These are phyloP conservation scores for Cecidostiba fungosa DNA, from an alignment of 2,888 invertebrate species.

Conservation along the genomic window DNA sequence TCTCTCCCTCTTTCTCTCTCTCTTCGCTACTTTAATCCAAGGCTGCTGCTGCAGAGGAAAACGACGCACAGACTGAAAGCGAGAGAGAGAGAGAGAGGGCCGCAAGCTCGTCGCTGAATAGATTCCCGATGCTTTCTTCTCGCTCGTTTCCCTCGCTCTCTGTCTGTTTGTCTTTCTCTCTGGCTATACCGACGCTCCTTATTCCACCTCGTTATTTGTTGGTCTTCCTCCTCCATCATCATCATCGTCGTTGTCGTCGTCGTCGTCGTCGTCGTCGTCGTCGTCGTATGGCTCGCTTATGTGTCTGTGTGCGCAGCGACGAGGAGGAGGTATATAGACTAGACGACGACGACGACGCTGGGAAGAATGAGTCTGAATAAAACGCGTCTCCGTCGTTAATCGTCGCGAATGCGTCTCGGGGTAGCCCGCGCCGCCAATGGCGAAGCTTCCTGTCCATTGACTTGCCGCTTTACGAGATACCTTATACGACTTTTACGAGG, in stretches of 20 bases:
- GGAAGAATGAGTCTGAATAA: constrained; percentile 62
- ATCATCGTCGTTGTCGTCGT: constrained; percentile 53
- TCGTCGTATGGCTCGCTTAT: constrained; percentile 28
- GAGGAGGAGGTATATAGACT: constrained; percentile 1
- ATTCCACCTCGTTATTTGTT: constrained; percentile 60
- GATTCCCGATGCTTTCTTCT: constrained; percentile 60
- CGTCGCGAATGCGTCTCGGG: constrained; percentile 60
- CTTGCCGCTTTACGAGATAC: constrained; percentile 66
- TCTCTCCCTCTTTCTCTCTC: not conserved
- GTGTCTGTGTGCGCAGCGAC: not conserved
- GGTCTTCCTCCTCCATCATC: constrained; percentile 50
- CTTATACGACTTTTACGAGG: constrained; percentile 66
- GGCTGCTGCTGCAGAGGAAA: constrained; percentile 10
- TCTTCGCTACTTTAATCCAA: constrained; percentile 52
- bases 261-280: constrained; percentile 38
- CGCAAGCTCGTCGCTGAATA: constrained; percentile 38
- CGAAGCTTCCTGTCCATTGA: constrained; percentile 66
- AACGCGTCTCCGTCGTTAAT: constrained; percentile 66
- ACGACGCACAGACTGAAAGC: constrained; percentile 31
- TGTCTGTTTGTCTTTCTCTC: not conserved
- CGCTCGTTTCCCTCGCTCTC: constrained; percentile 10
- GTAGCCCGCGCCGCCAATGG: constrained; percentile 42
- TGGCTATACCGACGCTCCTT: constrained; percentile 21
- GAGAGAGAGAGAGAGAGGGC: constrained; percentile 14
- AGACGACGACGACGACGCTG: constrained; percentile 23